phyloP scores from a whole-genome alignment of 37 sponge, comb jelly and placozoan species.

The Tethya wilhelma region DNA sequence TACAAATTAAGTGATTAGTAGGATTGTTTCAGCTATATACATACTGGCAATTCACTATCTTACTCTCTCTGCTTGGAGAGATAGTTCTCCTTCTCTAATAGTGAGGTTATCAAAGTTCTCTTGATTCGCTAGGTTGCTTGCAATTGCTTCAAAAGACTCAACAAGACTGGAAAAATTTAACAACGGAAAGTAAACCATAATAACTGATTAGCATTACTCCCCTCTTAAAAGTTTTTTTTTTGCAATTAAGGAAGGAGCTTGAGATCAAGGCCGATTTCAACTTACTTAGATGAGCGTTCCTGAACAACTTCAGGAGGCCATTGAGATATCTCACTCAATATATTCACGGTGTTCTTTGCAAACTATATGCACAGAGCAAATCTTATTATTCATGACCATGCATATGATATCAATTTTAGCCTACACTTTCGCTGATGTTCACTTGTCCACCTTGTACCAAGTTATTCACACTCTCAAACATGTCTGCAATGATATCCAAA shows the following conservation, averaged over 20 bases:
- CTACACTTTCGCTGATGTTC: conserved; percentile 23
- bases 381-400: background rate
- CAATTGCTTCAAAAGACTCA: conserved; percentile 34
- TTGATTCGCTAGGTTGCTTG: conserved; percentile 1
- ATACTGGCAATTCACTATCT: no score
- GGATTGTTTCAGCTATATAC: background rate
- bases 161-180: conserved; percentile 24
- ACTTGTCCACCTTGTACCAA: background rate
- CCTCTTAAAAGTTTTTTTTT: no score
- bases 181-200: background rate
- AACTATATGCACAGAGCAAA: conserved; percentile 6
- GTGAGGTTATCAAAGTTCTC: conserved; percentile 1
- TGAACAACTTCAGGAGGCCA: conserved; percentile 43
- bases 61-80: conserved; percentile 35
- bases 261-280: background rate
- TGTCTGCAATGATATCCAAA: conserved; percentile 10
- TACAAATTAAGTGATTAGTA: no score
- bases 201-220: no score
- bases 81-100: conserved; percentile 13
- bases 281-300: conserved; percentile 28
- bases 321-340: conserved; percentile 30
- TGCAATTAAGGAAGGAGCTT: background rate
- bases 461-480: background rate
- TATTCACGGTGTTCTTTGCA: conserved; percentile 15
- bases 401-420: background rate